Evolutionary conservation across 2,888 invertebrate species (phyloP), one percentile per base, ranked within the genome.

Genomic region (Omphaloscelis lunosa): DNA sequence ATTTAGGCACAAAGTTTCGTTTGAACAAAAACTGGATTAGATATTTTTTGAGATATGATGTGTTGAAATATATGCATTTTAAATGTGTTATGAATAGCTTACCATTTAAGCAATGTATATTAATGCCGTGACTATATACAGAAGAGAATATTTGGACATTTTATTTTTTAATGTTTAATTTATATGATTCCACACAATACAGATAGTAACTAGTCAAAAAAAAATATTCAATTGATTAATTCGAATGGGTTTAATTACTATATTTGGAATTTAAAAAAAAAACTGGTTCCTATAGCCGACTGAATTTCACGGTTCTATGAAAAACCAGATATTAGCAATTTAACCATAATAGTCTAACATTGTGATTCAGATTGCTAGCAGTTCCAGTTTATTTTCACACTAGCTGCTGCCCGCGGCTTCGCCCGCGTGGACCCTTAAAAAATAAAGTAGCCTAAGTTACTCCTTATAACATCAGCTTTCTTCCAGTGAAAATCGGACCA

Each of bases 11-110:
- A 79, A 73, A 69, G 34, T 62, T 66, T 77, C 20, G 23, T 70
- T 69, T 68, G 48, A 20, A 53, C 12, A 66, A 75, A 82, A 76
- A 72, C 76, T 80, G 78, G 77, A 86, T 75, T 80, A 72, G 48
- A 69, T 65, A 12, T 63, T 80, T 80, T 66, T 85, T 78, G 74
- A 86, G 72, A 83, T 82, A 86, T 80, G 71, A 84, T 69, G 86
- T 88, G 86, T 86, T 84, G 88, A 88, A 82, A 83, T 84, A 69
- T 81, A 69, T 85, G 77, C 85, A 85, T 86, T 86, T 76, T 27
- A 75, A 84, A 81, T 77, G 76, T 74, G 80, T 79, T 79, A 77
- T 83, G 67, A 79, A 80, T 75, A 76, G 69, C 59, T 75, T 71
- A 69, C 75, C 51, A 72, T 80, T 72, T 78, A 79, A 7, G 66